Conservation (phyloP, 1,140 invertebrate genomes). For the Ylistrum balloti region DNA sequence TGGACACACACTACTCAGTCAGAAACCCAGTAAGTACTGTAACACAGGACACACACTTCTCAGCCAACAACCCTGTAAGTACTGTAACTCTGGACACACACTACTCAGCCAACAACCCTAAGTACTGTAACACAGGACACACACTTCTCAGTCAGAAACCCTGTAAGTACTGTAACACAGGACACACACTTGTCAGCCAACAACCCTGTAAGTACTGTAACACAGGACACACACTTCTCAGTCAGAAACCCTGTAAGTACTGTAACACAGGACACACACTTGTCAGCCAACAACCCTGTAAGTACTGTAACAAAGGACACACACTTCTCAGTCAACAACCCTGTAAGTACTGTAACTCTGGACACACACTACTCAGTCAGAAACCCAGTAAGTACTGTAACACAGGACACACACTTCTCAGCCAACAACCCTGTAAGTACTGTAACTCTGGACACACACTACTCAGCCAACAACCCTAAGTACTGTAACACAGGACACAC, state of each 20-base stretch:
- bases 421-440: not conserved
- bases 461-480: too few species aligned
- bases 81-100: too few species aligned
- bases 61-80: not conserved
- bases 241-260: conserved; percentile 64
- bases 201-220: too few species aligned
- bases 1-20: not conserved
- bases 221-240: conserved; percentile 65
- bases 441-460: too few species aligned
- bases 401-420: not conserved
- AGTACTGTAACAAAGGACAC: not conserved
- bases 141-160: too few species aligned
- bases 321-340: not conserved
- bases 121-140: too few species aligned
- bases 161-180: too few species aligned
- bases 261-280: not conserved
- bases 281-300: not conserved
- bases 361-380: not conserved
- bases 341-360: not conserved
- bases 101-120: too few species aligned
- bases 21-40: not conserved
- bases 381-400: too few species aligned
- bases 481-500: too few species aligned
- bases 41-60: not conserved
- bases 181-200: too few species aligned